Evolutionary conservation across 2,888 invertebrate genomes (phyloP).

Genomic region (Volucella bombylans): DNA sequence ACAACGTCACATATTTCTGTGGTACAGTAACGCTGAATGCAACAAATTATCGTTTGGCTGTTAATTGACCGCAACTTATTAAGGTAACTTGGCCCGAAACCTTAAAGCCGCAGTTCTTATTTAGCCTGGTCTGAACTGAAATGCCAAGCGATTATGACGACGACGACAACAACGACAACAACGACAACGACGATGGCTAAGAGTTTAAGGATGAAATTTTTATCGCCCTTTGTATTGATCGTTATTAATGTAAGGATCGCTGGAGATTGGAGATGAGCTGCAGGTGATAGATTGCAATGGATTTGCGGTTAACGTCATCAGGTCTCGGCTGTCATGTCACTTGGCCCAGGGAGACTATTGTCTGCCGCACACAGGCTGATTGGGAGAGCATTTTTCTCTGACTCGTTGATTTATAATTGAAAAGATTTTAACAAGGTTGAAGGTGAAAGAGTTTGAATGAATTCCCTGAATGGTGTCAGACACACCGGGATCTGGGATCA

Average conservation of each 20-base stretch:
- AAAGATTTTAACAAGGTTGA: conserved; percentile 74
- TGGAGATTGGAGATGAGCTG: conserved; percentile 54
- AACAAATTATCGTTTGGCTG: conserved; percentile 65
- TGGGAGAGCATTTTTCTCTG: conserved; percentile 49
- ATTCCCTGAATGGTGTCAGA: conserved; percentile 11
- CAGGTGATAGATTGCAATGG: conserved; percentile 38
- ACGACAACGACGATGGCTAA: conserved; percentile 21
- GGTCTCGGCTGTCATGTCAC: conserved; percentile 64
- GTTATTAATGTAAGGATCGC: conserved; percentile 48
- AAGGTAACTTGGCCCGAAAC: conserved; percentile 64
- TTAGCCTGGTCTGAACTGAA: conserved; percentile 43
- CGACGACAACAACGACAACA: conserved; percentile 20
- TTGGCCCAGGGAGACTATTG: conserved; percentile 42
- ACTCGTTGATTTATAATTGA: conserved; percentile 73
- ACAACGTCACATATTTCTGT: conserved; percentile 54
- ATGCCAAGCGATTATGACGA: conserved; percentile 43
- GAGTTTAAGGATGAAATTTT: conserved; percentile 40
- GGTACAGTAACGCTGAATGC: conserved; percentile 63
- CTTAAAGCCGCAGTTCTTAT: conserved; percentile 54
- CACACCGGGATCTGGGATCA: conserved; percentile 40
- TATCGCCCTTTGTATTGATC: conserved; percentile 54
- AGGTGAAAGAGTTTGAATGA: conserved; percentile 67
- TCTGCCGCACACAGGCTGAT: conserved; percentile 46
- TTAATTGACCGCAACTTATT: conserved; percentile 74
- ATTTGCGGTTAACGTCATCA: conserved; percentile 67